These are phyloP conservation scores for Drosophila repletoides DNA, from an alignment of 1,140 invertebrate genomes.

Conservation along the genomic window DNA sequence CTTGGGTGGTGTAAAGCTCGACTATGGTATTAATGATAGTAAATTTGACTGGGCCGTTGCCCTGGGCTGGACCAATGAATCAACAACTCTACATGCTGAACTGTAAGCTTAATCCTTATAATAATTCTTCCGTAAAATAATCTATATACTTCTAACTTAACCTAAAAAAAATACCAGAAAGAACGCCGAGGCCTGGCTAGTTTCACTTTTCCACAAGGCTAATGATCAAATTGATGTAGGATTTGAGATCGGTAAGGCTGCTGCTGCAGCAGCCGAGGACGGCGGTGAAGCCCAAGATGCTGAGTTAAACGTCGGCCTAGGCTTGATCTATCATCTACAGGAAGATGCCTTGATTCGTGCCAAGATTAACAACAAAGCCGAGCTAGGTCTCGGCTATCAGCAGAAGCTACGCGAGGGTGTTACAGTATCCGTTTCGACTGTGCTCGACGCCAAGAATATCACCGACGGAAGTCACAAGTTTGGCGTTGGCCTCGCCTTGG, in stretches of 20 bases:
- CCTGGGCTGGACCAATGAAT: slow-evolving; percentile 50
- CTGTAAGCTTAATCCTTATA: slow-evolving; percentile 36
- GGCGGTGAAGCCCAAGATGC: neutral
- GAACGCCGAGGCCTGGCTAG: slow-evolving; percentile 35
- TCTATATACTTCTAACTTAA: neutral
- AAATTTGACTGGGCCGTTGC: slow-evolving; percentile 36
- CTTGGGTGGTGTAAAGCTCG: slow-evolving; percentile 32
- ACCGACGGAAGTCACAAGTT: slow-evolving; percentile 50
- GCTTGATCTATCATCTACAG: slow-evolving; percentile 55
- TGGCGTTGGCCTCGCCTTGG: slow-evolving; percentile 53
- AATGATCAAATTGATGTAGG: slow-evolving; percentile 44
- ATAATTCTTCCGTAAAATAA: no score
- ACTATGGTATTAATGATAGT: neutral
- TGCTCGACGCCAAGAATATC: slow-evolving; percentile 32
- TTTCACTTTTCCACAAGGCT: slow-evolving; percentile 47
- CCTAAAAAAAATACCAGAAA: neutral
- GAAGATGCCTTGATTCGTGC: slow-evolving; percentile 54
- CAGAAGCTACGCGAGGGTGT: slow-evolving; percentile 58
- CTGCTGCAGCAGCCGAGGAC: neutral
- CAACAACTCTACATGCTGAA: slow-evolving; percentile 47
- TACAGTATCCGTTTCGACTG: slow-evolving; percentile 48
- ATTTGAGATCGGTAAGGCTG: slow-evolving; percentile 24
- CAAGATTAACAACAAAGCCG: slow-evolving; percentile 47
- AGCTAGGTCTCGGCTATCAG: slow-evolving; percentile 61
- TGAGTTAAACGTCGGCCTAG: slow-evolving; percentile 19